Evolutionary conservation across 2,113 vertebrate species (phyloP), one percentile per base, ranked within the genome.

Genomic region (Xyliphius kryptos): DNA sequence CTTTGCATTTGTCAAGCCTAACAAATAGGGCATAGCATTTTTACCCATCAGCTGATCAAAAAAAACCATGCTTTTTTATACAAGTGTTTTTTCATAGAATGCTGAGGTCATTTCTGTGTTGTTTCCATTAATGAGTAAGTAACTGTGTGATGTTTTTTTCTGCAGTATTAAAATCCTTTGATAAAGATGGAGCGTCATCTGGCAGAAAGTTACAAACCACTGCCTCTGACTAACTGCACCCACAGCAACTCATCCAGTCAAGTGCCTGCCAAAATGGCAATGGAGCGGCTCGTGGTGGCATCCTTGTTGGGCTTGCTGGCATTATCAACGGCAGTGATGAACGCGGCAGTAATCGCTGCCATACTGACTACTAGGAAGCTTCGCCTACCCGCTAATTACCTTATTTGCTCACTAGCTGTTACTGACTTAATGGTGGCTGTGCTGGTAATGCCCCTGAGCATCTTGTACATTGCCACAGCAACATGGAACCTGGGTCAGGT

Each of bases 281-380:
- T 86, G 1, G 88, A 93, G 76, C 87, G 88, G 49, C 84, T 89
- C 79, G 76, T 87, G 0, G 22, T 91, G 72, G 88, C 86, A 37
- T 37, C 89, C 53, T 74, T 88, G 11, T 79, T 95, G 55, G 83
- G 84, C 22, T 62, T 86, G 60, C 86, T 95, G 63, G 87, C 88
- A 46, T 79, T 86, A 58, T 65, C 90, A 69, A 91, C 92, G 0
- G 90, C 83, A 32, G 66, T 92, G 22, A 74, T 91, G 69, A 95
- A 95, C 49, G 82, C 71, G 0, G 89, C 86, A 0, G 92, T 95
- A 51, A 93, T 95, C 64, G 56, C 84, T 0, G 90, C 91, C 36
- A 94, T 95, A 50, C 88, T 87, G 69, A 90, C 87, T 49, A 95
- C 91, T 67, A 90, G 87, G 78, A 95, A 93, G 75, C 88, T 95